Base-by-base conservation (phyloP, 2,888 invertebrate genomes). In the Diarsia brunnea region DNA sequence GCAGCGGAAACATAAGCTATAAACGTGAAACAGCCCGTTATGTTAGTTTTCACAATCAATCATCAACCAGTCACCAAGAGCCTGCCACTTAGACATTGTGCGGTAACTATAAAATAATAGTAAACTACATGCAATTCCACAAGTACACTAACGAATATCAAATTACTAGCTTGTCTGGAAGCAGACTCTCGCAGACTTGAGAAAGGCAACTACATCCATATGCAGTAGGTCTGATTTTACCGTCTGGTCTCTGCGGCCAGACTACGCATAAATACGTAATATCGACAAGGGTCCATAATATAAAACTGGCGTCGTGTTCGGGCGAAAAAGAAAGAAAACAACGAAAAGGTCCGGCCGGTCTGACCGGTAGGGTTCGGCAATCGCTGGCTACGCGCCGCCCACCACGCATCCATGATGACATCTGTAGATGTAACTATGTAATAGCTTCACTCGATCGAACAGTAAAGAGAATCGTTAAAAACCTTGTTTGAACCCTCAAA, bases 1-100 rank as follows among this genome's bases (percentile, higher is more conserved):
- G 72, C 76, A 80, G 67, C 76, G 76, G 76, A 84, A 76, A 80
- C 72, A 73, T 70, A 80, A 84, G 67, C 80, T 80, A 80, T 84
- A 84, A 76, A 73, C 27, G 75, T 75, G 45, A 75, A 82, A 63
- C 66, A 45, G 47, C n/a, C 69, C 55, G 67, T 66, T 68, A 64
- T 45, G 31, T 70, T 61, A 70, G 75, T 75, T 83, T 72, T 75
- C 84, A 75, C 79, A 72, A 72, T 69, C 31, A 53, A 47, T 64
- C 31, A 63, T 69, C 31, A 53, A 47, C 64, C 31, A 63, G 53
- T 12, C 75, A 73, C 72, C 70, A 75, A 68, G 53, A 75, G 31
- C 47, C 67, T 68, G 69, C 58, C 79, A 55, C 61, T 66, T 51
- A 58, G 47, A 65, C 69, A 63, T 72, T 55, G 24, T 65, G 24